Conservation (phyloP, 2,113 vertebrate genomes). For the Porphyrio hochstetteri region DNA sequence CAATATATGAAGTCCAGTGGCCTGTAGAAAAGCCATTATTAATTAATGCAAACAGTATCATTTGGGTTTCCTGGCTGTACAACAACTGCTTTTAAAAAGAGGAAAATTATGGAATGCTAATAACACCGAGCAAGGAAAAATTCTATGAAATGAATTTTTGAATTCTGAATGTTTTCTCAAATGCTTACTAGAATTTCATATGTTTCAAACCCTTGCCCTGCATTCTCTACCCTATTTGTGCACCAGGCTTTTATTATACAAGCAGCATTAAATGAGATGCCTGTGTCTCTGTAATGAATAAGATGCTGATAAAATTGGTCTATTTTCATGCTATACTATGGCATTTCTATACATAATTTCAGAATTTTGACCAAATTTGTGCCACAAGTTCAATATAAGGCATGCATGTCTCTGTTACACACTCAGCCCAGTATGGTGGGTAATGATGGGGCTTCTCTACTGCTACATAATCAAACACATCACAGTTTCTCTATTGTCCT, state of each 20-base stretch:
- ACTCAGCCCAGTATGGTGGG: neutral
- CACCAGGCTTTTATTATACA: neutral
- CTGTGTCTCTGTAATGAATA: neutral
- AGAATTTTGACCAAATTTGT: neutral
- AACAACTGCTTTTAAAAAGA: neutral
- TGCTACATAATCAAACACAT: neutral
- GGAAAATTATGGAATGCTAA: neutral
- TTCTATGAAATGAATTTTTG: neutral
- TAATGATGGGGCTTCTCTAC: neutral
- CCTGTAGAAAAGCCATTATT: neutral
- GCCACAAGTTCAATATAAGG: neutral
- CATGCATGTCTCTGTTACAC: neutral
- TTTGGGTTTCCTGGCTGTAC: neutral
- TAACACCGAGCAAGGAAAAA: neutral
- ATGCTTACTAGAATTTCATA: neutral
- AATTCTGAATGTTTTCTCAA: neutral
- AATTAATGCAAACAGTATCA: fast-evolving
- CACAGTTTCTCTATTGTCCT: slow-evolving; percentile 1
- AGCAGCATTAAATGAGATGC: neutral
- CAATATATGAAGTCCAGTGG: neutral
- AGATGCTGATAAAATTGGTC: neutral
- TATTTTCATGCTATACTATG: neutral
- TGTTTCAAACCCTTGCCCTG: neutral
- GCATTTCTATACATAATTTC: neutral
- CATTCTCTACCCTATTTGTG: neutral